Base-by-base conservation (phyloP, 2,113 vertebrate species). In the Trematocara macrostoma region DNA sequence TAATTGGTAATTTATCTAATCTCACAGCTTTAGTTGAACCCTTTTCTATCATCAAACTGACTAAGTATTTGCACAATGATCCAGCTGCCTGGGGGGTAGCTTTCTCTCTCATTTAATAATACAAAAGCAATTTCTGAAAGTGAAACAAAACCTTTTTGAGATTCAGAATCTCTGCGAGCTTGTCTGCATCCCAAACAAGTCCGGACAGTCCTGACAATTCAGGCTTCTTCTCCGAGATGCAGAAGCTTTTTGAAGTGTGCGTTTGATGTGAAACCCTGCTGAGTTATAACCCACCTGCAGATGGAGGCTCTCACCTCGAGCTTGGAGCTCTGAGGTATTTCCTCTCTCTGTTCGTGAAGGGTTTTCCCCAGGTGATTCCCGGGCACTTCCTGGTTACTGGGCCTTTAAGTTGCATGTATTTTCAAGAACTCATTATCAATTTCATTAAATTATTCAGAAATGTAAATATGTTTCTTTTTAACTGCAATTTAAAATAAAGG, bases 231-330 rank as follows among this genome's bases (percentile, higher is more conserved):
- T 83, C 14, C 57, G 82, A 42, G 69, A 61, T 20, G 79, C 20
- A 2, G 78, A 81, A 40, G 31, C 79, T 69, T 81, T 94, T 93
- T 94, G 83, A 95, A 94, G 94, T 61, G 59, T 34, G 55, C 1
- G 82, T 93, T 94, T 92, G 94, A 94, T 91, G 40, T 81, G 87
- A 34, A 76, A 35, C 16, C 88, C 89, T 47, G 84, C 85, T 35
- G 92, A 82, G 88, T 34, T 80, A 9, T 12, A 81, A 12, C 74
- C 40, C 59, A 11, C 3, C 81, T 51, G 78, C 81, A 88, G 64
- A 88, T 55, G 49, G 81, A 83, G 14, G n/a, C 47, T 87, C 78
- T 49, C 5, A 15, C 83, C 78, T 89, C 31, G 4, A 56, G 83
- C 23, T 51, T 26, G 9, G 74, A 56, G 38, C 69, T 78, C 82